Percentiles rank a stretch among this genome's conserved stretches.
phyloP scores from a whole-genome alignment of 2,888 invertebrate genomes.

The Sesia bembeciformis region DNA sequence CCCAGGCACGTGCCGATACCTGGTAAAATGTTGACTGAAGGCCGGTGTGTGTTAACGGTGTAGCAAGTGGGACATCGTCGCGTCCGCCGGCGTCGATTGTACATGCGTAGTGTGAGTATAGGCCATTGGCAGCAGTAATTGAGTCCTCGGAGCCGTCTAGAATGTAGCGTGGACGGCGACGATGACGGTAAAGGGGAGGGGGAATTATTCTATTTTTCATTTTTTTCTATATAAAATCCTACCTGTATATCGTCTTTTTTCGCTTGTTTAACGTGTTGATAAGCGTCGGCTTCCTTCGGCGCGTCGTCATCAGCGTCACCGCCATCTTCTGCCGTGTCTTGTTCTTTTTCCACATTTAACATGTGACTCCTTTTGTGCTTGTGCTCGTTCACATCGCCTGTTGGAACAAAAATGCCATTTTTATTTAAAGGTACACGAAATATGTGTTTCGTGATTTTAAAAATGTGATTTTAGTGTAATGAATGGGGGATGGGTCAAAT shows the following conservation, averaged over 20 bases:
- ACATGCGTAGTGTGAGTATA: too few relatives aligned
- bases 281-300: conserved; percentile 76
- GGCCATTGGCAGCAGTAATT: not conserved
- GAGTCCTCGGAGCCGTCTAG: not conserved
- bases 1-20: too few relatives aligned
- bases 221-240: not conserved
- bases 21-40: too few relatives aligned
- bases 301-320: conserved; percentile 50
- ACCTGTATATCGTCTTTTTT: conserved; percentile 83
- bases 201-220: not conserved
- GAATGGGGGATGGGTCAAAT: too few relatives aligned
- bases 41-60: too few relatives aligned
- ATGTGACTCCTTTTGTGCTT: conserved; percentile 77
- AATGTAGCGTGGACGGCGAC: not conserved
- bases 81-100: too few relatives aligned
- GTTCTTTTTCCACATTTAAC: conserved; percentile 63
- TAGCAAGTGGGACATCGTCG: too few relatives aligned
- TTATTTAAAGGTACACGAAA: not conserved
- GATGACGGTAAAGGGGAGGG: not conserved
- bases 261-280: conserved; percentile 89
- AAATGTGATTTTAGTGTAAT: too few relatives aligned
- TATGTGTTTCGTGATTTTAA: too few relatives aligned
- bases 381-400: conserved; percentile 77
- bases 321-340: conserved; percentile 59
- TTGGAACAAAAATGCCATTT: conserved; percentile 2